Conservation (phyloP, 1,140 invertebrate genomes). For the Rhyzopertha dominica region DNA sequence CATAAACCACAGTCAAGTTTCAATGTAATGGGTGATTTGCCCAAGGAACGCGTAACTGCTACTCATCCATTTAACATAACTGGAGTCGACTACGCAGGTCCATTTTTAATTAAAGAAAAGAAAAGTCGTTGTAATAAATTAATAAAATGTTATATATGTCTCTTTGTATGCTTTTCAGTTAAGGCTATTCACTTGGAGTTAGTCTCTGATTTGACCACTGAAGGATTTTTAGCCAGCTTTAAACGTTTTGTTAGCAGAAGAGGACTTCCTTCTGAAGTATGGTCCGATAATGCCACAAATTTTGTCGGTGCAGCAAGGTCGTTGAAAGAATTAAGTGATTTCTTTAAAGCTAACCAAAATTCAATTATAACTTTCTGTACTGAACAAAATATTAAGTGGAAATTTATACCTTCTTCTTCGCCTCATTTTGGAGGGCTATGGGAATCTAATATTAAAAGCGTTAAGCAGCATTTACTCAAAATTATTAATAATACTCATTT, state of each 20-base stretch:
- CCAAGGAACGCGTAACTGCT: constrained; percentile 4
- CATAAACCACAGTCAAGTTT: background rate
- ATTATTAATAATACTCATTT: too few relatives aligned
- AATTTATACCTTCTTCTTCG: too few relatives aligned
- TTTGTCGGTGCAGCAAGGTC: background rate
- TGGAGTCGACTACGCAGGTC: constrained; percentile 17
- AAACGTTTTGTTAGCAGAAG: constrained; percentile 36
- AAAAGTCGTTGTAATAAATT: constrained; percentile 15
- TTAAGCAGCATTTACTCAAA: too few relatives aligned
- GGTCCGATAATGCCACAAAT: background rate
- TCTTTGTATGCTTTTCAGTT: constrained; percentile 25
- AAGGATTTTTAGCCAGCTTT: constrained; percentile 39
- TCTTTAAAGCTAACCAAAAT: too few relatives aligned
- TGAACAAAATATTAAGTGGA: too few relatives aligned
- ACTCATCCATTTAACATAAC: constrained; percentile 1
- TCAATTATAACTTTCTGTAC: too few relatives aligned
- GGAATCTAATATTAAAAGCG: too few relatives aligned
- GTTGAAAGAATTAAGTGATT: too few relatives aligned
- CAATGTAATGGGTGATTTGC: constrained; percentile 12
- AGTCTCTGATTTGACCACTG: constrained; percentile 29
- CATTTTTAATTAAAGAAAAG: constrained; percentile 10
- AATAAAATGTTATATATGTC: constrained; percentile 16
- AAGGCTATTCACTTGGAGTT: constrained; percentile 31
- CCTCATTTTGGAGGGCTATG: too few relatives aligned
- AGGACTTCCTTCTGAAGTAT: constrained; percentile 1